Percentiles rank a stretch among this genome's conserved stretches.
phyloP scores from a whole-genome alignment of 2,113 vertebrate genomes.

The Ailuropoda melanoleuca region DNA sequence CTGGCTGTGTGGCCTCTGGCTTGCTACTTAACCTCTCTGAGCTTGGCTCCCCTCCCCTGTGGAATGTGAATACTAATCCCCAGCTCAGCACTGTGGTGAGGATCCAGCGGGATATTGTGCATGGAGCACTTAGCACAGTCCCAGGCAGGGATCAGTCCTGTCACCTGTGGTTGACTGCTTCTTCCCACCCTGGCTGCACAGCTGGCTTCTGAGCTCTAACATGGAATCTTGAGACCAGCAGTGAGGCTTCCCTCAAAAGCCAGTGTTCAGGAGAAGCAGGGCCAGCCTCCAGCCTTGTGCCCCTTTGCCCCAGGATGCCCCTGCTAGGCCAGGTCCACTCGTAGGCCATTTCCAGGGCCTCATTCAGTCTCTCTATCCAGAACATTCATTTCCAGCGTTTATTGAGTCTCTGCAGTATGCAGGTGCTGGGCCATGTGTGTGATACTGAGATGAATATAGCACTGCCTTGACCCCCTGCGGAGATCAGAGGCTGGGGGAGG shows the following conservation, averaged over 20 bases:
- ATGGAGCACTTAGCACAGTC: background rate
- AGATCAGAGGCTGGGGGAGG: background rate
- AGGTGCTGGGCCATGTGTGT: background rate
- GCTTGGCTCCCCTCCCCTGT: background rate
- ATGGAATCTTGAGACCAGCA: background rate
- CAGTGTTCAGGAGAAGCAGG: background rate
- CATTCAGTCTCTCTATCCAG: background rate
- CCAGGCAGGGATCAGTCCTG: background rate
- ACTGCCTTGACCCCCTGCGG: background rate
- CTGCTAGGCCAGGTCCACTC: background rate
- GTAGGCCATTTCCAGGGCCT: background rate
- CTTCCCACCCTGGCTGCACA: background rate
- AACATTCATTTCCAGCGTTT: background rate
- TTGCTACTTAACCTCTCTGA: background rate
- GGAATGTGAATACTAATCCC: background rate
- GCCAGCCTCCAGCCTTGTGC: background rate
- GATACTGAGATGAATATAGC: background rate
- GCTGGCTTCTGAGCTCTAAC: background rate
- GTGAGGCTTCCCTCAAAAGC: background rate
- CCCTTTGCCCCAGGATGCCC: background rate
- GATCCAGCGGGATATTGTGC: background rate
- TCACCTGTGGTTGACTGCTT: background rate
- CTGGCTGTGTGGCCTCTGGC: slow-evolving; percentile 23
- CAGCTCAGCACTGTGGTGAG: background rate
- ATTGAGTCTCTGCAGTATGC: background rate